phyloP scores from a whole-genome alignment of 2,888 invertebrate species.

The Amphipoea oculea region DNA sequence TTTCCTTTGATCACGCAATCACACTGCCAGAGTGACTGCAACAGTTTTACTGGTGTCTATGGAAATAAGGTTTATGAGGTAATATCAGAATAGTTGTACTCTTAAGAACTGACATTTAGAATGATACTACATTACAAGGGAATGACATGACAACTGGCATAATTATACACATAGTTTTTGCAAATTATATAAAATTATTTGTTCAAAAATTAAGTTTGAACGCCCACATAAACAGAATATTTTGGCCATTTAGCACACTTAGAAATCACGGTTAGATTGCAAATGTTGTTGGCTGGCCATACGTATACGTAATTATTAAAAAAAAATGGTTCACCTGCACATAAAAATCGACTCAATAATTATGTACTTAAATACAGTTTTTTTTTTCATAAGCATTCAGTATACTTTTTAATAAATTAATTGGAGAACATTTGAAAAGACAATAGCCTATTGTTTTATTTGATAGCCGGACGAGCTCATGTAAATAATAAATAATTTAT shows the following conservation, averaged over 20 bases:
- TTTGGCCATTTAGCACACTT: constrained; percentile 1
- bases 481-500: constrained; percentile 55
- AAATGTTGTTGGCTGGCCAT: constrained; percentile 11
- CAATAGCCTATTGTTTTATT: constrained; percentile 40
- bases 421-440: constrained; percentile 53
- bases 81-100: constrained; percentile 42
- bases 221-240: neutral
- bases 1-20: constrained; percentile 50
- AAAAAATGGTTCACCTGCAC: neutral
- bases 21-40: constrained; percentile 65
- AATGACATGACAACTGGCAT: constrained; percentile 37
- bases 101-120: constrained; percentile 42
- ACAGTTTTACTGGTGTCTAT: constrained; percentile 44
- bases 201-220: neutral
- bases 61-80: constrained; percentile 52
- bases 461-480: constrained; percentile 19
- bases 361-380: constrained; percentile 6
- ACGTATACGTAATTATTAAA: neutral
- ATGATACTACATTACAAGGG: constrained; percentile 16
- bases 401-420: constrained; percentile 13
- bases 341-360: constrained; percentile 3
- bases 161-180: constrained; percentile 4
- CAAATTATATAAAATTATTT: constrained; percentile 11
- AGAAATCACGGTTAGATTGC: constrained; percentile 5
- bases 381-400: constrained; percentile 39